phyloP scores from a whole-genome alignment of 2,113 vertebrate species.

The Tyrannus savana region DNA sequence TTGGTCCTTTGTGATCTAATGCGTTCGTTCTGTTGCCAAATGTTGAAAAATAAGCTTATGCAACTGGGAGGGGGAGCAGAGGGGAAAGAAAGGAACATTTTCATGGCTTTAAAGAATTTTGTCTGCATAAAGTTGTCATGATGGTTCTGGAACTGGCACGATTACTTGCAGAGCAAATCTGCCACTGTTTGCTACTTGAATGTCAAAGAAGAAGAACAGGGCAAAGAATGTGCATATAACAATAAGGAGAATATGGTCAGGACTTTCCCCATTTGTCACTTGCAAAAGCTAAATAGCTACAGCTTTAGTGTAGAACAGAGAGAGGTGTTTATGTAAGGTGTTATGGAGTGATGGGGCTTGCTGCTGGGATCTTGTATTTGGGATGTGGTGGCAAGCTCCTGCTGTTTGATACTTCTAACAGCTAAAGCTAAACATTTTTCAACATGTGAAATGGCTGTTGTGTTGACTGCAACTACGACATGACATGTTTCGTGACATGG shows the following conservation, averaged over 20 bases:
- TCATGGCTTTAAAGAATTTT: neutral
- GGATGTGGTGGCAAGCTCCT: neutral
- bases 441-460: neutral
- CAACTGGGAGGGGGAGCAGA: neutral
- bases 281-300: neutral
- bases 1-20: conserved; percentile 38
- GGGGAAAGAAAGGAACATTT: neutral
- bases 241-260: neutral
- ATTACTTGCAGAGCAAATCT: neutral
- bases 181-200: neutral
- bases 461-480: neutral
- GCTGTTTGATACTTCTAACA: neutral
- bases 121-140: neutral
- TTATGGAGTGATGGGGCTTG: neutral
- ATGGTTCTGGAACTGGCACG: neutral
- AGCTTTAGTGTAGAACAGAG: neutral
- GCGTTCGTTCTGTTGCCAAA: neutral
- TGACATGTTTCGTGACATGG: neutral
- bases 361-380: neutral
- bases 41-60: conserved; percentile 40
- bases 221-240: neutral
- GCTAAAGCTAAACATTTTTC: neutral
- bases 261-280: neutral
- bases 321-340: neutral
- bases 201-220: neutral